Percentiles rank a stretch among this genome's conserved stretches.
Conservation (phyloP, 2,797 vertebrate species). For the Pseudotriccus pelzelni region DNA sequence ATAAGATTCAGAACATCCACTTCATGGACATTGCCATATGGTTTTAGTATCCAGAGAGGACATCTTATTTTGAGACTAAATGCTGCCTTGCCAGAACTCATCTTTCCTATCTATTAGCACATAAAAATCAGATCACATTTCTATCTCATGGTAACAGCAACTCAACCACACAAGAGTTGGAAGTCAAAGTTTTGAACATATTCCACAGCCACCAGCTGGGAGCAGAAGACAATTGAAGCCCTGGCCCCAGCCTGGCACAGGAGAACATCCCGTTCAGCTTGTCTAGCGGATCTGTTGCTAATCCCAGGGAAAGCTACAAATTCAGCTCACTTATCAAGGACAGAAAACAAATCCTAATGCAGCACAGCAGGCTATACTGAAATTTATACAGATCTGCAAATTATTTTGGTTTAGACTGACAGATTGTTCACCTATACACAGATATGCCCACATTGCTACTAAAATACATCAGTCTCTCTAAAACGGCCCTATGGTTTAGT, state of each 20-base stretch:
- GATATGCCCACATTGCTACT: background rate
- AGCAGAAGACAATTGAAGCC: background rate
- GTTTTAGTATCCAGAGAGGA: background rate
- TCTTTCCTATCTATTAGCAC: background rate
- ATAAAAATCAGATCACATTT: background rate
- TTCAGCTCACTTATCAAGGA: background rate
- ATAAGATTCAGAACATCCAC: background rate
- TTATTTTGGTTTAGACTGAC: background rate
- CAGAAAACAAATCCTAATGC: background rate
- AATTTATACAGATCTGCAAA: background rate
- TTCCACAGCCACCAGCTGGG: background rate
- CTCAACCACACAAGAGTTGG: background rate
- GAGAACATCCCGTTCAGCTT: background rate
- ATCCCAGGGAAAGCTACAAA: background rate
- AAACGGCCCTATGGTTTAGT: background rate
- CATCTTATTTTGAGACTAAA: background rate
- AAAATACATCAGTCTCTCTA: background rate
- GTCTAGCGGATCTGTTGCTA: rapidly evolving
- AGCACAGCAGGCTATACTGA: background rate
- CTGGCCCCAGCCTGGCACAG: background rate
- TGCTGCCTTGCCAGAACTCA: background rate
- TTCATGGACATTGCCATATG: background rate
- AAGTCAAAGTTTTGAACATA: background rate
- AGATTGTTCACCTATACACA: background rate
- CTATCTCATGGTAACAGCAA: background rate